These are phyloP conservation scores for Cryptosula pallasiana DNA, from an alignment of 2,888 invertebrate genomes.

Conservation along the genomic window DNA sequence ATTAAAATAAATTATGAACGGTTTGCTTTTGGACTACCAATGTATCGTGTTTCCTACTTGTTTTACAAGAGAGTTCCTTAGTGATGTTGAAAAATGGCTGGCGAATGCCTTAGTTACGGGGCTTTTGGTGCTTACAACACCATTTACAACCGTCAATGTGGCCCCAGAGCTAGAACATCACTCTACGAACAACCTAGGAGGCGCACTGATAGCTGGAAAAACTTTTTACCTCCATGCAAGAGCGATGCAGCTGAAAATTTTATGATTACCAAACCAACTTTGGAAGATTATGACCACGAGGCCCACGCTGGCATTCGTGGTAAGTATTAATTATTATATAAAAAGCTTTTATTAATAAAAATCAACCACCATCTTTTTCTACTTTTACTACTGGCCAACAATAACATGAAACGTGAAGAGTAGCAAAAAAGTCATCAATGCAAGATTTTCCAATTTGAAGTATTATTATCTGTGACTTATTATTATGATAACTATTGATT, in stretches of 20 bases:
- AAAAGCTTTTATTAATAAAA: too few species aligned
- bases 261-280: neutral
- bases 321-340: too few species aligned
- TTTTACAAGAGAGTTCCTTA: neutral
- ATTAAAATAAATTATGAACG: too few species aligned
- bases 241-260: neutral
- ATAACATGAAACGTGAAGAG: too few species aligned
- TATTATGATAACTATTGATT: too few species aligned
- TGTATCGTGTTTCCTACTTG: neutral
- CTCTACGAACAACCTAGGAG: neutral
- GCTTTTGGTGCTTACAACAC: constrained; percentile 24
- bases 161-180: neutral
- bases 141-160: neutral
- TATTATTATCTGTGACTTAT: too few species aligned
- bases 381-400: too few species aligned
- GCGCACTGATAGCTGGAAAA: constrained; percentile 12
- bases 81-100: constrained; percentile 22
- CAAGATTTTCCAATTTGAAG: too few species aligned
- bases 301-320: constrained; percentile 14
- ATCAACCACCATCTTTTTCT: too few species aligned
- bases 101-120: constrained; percentile 25
- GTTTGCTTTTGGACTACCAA: too few species aligned
- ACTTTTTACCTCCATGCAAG: neutral
- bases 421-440: too few species aligned
- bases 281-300: constrained; percentile 13